Evolutionary conservation across 2,888 invertebrate species (phyloP).

Genomic region (Cataglyphis rosenhaueri): DNA sequence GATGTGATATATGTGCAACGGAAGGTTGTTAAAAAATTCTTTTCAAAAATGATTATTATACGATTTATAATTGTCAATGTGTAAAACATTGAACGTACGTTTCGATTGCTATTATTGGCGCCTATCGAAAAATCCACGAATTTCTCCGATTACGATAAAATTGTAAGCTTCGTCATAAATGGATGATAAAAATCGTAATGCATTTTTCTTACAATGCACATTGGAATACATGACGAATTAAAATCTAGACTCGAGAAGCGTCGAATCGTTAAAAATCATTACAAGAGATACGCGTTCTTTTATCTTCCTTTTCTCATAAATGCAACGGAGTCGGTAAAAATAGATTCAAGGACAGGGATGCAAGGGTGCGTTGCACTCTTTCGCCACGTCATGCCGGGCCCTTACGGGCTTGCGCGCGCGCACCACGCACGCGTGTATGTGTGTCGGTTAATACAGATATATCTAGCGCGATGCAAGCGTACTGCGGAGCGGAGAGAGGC

Average conservation of each 20-base stretch:
- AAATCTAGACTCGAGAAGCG: not conserved
- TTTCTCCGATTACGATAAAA: not conserved
- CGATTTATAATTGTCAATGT: too few species aligned
- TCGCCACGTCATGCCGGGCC: conserved; percentile 74
- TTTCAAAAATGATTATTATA: too few species aligned
- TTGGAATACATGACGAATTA: not conserved
- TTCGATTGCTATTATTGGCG: not conserved
- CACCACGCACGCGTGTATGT: conserved; percentile 28
- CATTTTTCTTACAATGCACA: not conserved
- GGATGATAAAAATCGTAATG: not conserved
- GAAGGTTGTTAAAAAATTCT: too few species aligned
- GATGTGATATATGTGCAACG: too few species aligned
- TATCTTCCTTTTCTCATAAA: conserved; percentile 60
- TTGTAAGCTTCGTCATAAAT: not conserved
- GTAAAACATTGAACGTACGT: too few species aligned
- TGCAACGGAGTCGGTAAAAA: conserved; percentile 73
- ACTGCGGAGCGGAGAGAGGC: conserved; percentile 69
- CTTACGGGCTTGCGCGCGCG: conserved; percentile 41
- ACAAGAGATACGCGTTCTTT: conserved; percentile 48
- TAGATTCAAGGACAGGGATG: conserved; percentile 81
- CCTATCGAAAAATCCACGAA: not conserved
- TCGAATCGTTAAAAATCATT: conserved; percentile 28
- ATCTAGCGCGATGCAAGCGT: conserved; percentile 9
- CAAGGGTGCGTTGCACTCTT: conserved; percentile 75
- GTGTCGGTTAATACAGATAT: conserved; percentile 15